phyloP scores from a whole-genome alignment of 2,113 vertebrate genomes.

The Trematomus loennbergii region DNA sequence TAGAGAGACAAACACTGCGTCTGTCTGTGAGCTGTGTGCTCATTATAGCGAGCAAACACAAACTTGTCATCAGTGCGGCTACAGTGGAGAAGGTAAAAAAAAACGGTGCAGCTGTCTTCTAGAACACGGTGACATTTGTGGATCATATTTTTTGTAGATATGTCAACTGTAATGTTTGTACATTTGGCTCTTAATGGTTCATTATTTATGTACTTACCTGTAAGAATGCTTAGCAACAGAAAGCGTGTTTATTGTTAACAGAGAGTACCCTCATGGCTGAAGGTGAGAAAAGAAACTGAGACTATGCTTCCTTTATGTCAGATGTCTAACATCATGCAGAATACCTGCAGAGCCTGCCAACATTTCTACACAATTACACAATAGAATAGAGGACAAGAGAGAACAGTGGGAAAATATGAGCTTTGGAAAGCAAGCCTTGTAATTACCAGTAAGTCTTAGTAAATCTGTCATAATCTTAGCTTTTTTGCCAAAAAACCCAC shows the following conservation, averaged over 20 bases:
- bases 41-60: conserved; percentile 53
- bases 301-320: conserved; percentile 14
- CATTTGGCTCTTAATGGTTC: background rate
- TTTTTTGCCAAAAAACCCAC: background rate
- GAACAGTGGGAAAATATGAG: conserved; percentile 14
- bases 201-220: background rate
- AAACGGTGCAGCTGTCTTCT: conserved; percentile 33
- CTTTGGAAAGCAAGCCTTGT: conserved; percentile 4
- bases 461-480: background rate
- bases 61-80: conserved; percentile 49
- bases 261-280: background rate
- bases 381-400: conserved; percentile 26
- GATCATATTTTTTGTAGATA: conserved; percentile 4
- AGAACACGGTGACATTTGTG: conserved; percentile 28
- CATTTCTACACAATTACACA: conserved; percentile 36
- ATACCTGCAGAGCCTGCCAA: conserved; percentile 36
- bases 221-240: background rate
- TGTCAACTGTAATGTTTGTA: conserved; percentile 21
- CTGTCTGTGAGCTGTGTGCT: conserved; percentile 44
- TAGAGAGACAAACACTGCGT: conserved; percentile 42
- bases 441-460: conserved; percentile 21
- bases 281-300: conserved; percentile 18
- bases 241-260: conserved; percentile 16
- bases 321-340: conserved; percentile 22
- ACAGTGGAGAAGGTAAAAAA: conserved; percentile 15